Base-by-base conservation (phyloP, 1,140 invertebrate genomes). In the Ephestia elutella region DNA sequence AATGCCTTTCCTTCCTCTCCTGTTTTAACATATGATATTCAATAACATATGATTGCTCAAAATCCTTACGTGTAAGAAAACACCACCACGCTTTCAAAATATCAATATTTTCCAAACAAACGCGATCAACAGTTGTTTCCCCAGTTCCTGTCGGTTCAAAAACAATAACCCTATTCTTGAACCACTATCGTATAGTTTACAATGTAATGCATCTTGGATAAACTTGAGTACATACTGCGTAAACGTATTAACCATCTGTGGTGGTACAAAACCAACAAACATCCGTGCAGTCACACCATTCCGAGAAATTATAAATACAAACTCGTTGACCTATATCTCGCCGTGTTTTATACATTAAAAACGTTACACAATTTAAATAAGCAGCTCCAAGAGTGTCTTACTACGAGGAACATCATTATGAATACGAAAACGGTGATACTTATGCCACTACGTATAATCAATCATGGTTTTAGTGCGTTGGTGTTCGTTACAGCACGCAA, bases 281-380 rank as follows among this genome's bases (percentile, higher is more conserved):
- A 82, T 85, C 79, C 79, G 73, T 56, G 66, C 66, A 79, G 72
- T 73, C 75, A 62, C 62, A 69, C 65, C 60, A 65, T 80, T 82
- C 80, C 56, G 61, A 74, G 81, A 82, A 82, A 77, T 78, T 71
- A 79, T 80, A 75, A 81, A 80, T 73, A 75, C 65, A 74, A 44
- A 71, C 68, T 65, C 73, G 64, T 62, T 76, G 73, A 75, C 81
- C 81, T 69, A 81, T 75, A 73, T 82, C 58, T 54, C 60, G 54
- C 44, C 56, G 61, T 70, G 65, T 73, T 73, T 72, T 64, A 68
- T 64, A 70, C 64, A 77, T 71, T 67, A 73, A 44, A 81, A 73
- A 72, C 60, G 61, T 84, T 80, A 64, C 75, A 69, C 70, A 80
- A 78, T 76, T 75, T 78, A 71, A 68, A 64, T 68, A 50, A 50